Base-by-base conservation (phyloP, 2,113 vertebrate genomes). In the Catagonus wagneri region DNA sequence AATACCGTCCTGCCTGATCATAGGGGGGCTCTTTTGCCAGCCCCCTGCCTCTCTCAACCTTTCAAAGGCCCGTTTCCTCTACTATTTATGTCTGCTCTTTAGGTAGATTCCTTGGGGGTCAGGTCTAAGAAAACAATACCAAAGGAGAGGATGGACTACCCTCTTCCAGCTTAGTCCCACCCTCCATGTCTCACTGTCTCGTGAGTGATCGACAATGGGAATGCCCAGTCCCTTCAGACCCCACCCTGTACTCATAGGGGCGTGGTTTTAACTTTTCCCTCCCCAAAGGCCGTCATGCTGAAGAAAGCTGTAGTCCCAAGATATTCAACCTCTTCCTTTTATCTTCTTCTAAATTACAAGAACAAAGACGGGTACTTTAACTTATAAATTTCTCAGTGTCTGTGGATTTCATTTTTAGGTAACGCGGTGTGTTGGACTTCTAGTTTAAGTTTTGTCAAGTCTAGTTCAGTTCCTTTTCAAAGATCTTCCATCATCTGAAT, bases 361-460 rank as follows among this genome's bases (percentile, higher is more conserved):
- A n/a, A 1, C 15, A 63, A 89, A 75, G 17, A 23, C 6, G 44
- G 25, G 1, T 32, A 12, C 66, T 94, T 93, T 78, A 54, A 66
- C 25, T 14, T 87, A 27, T 16, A 36, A 60, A 65, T 94, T 80
- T 66, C 44, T 90, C 56, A 58, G 39, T 7, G 3, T 63, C 72
- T 74, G 8, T 83, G 36, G 13, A 56, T 92, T 94, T 94, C 9
- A 36, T 71, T 90, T 97, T 63, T 74, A 34, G 14, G 16, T 14
- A 69, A 60, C 2, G 2, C 78, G 9, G 11, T 10, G 2, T 60
- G 17, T 54, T 80, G 52, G 27, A 75, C 50, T 71, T 83, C 23
- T 61, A 76, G 54, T 19, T 15, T 79, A 75, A 69, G 3, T 11
- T 69, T 84, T 78, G 36, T 91, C 22, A 76, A n/a, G 25, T 15